Evolutionary conservation across 1,140 invertebrate species (phyloP).

Genomic region (Papilio xuthus): DNA sequence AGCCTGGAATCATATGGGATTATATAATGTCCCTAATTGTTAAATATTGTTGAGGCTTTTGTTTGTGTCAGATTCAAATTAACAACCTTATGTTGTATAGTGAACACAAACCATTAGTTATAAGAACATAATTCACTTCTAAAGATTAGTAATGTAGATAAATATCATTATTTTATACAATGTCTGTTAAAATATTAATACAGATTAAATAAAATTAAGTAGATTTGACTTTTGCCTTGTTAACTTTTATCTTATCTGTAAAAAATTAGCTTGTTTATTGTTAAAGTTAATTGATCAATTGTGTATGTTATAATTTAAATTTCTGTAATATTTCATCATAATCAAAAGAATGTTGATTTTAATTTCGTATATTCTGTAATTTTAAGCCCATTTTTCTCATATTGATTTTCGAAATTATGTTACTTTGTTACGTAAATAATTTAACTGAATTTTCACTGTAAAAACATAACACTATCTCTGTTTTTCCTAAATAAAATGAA

Average conservation of each 20-base stretch:
- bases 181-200: not conserved
- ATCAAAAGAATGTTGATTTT: not conserved
- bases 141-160: not conserved
- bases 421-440: too few relatives aligned
- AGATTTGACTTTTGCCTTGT: not conserved
- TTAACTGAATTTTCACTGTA: too few relatives aligned
- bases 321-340: not conserved
- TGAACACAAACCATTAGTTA: not conserved
- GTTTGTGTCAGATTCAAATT: not conserved
- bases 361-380: too few relatives aligned
- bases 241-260: slow-evolving; percentile 8
- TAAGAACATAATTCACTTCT: not conserved
- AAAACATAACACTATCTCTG: too few relatives aligned
- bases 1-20: too few relatives aligned
- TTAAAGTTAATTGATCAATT: not conserved
- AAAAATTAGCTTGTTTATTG: not conserved
- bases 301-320: not conserved
- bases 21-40: too few relatives aligned
- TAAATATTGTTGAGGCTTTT: too few relatives aligned
- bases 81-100: not conserved
- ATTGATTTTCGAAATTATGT: too few relatives aligned
- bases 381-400: too few relatives aligned
- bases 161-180: not conserved
- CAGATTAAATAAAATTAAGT: not conserved
- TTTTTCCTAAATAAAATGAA: too few relatives aligned